These are phyloP conservation scores for Myrmecobius fasciatus DNA, from an alignment of 2,113 vertebrate genomes.

Conservation along the genomic window DNA sequence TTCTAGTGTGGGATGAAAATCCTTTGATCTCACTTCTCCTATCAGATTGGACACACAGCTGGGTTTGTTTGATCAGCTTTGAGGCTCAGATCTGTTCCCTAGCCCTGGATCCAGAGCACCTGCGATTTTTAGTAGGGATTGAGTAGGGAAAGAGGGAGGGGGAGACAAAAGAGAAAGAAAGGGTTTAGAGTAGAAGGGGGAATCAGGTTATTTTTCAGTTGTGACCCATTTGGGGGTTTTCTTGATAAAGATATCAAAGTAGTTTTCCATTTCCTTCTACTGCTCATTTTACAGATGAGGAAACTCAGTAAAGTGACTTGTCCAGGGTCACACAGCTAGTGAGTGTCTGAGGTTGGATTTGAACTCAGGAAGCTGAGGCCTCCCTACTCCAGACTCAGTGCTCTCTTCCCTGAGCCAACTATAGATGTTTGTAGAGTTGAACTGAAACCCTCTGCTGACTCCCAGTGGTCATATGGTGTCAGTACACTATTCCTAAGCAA, in stretches of 20 bases:
- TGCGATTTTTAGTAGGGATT: background rate
- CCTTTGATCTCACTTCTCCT: background rate
- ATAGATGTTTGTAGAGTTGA: too few species aligned
- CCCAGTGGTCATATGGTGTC: too few species aligned
- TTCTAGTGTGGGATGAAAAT: constrained; percentile 57
- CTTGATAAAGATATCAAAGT: background rate
- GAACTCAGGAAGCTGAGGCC: background rate
- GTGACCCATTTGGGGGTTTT: background rate
- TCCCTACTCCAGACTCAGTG: too few species aligned
- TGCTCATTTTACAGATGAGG: background rate
- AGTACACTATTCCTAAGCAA: too few species aligned
- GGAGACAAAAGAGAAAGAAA: background rate
- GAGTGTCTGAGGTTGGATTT: background rate
- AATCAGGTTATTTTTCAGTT: background rate
- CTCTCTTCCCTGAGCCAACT: too few species aligned
- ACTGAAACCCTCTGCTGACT: too few species aligned
- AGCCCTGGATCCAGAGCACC: background rate
- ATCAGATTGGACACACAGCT: background rate
- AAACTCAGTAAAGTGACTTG: background rate
- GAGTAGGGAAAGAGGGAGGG: background rate
- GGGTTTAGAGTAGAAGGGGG: too few species aligned
- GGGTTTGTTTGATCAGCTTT: constrained; percentile 75
- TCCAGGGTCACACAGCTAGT: background rate
- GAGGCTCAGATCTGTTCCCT: constrained; percentile 50
- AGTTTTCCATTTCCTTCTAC: background rate